Percentiles rank a stretch among this genome's conserved stretches.
These are phyloP conservation scores for Poeciliopsis prolifica DNA, from an alignment of 2,113 vertebrate species.

Conservation along the genomic window DNA sequence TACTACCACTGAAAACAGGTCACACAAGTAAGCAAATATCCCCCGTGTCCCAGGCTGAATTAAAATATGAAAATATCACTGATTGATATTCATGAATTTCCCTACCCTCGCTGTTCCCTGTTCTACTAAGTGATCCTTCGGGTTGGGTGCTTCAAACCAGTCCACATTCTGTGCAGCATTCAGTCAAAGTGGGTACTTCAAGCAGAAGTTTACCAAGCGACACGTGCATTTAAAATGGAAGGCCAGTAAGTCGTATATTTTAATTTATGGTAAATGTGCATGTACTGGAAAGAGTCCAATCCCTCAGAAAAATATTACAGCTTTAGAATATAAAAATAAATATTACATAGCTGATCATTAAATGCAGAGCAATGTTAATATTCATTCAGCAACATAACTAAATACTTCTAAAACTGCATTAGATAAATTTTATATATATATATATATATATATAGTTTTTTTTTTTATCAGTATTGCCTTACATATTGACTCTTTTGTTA, in stretches of 20 bases:
- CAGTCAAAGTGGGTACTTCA: not conserved
- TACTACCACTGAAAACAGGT: slow-evolving; percentile 6
- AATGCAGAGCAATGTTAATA: not conserved
- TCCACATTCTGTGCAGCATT: not conserved
- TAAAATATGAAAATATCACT: slow-evolving; percentile 15
- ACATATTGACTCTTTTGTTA: slow-evolving; percentile 17
- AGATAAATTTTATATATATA: not conserved
- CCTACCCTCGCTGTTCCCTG: not conserved
- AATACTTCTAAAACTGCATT: not conserved
- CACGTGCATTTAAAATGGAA: not conserved
- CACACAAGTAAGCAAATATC: slow-evolving; percentile 4
- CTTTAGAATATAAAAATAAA: not conserved
- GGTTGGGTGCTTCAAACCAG: not conserved
- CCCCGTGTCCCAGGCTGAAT: not conserved
- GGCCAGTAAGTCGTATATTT: not conserved
- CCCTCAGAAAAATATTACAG: not conserved
- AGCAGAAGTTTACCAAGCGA: too few species aligned
- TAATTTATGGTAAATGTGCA: not conserved
- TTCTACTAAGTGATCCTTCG: not conserved
- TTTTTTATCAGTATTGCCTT: slow-evolving; percentile 13
- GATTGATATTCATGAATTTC: slow-evolving; percentile 1
- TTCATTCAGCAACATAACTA: not conserved
- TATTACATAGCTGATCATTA: not conserved
- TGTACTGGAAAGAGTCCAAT: not conserved
- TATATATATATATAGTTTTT: too few species aligned